These are phyloP conservation scores for Alca torda DNA, from an alignment of 2,797 vertebrate species.

Conservation along the genomic window DNA sequence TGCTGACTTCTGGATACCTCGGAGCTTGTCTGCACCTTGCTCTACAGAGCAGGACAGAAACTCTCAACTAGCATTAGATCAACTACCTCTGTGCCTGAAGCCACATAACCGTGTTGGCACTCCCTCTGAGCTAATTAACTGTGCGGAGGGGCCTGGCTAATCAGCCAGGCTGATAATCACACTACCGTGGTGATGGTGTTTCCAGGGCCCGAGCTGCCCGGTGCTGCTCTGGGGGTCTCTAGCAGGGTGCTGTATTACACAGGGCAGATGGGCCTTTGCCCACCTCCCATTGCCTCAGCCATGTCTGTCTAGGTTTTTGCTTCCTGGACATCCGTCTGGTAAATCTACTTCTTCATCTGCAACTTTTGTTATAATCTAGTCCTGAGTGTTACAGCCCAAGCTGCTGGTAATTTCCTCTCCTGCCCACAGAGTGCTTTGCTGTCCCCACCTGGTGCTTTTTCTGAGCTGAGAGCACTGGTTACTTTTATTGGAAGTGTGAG, in stretches of 20 bases:
- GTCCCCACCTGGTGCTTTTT: neutral
- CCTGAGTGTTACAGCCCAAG: neutral
- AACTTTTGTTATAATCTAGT: neutral
- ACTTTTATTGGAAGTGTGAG: neutral
- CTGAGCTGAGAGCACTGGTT: neutral
- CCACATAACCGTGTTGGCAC: neutral
- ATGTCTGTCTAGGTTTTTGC: neutral
- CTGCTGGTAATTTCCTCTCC: neutral
- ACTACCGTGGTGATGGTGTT: neutral
- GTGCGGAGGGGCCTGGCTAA: neutral
- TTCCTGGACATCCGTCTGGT: neutral
- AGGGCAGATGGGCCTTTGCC: neutral
- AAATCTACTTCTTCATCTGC: neutral
- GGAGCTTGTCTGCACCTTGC: neutral
- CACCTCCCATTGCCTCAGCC: neutral
- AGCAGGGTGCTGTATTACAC: neutral
- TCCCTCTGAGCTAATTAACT: neutral
- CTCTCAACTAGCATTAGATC: neutral
- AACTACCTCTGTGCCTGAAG: neutral
- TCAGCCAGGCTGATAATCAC: neutral
- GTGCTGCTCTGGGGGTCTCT: neutral
- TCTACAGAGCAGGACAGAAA: neutral
- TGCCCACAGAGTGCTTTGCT: neutral
- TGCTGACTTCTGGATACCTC: neutral
- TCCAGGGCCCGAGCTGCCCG: neutral